Evolutionary conservation across 2,888 invertebrate genomes (phyloP).

Genomic region (Halictus ligatus): DNA sequence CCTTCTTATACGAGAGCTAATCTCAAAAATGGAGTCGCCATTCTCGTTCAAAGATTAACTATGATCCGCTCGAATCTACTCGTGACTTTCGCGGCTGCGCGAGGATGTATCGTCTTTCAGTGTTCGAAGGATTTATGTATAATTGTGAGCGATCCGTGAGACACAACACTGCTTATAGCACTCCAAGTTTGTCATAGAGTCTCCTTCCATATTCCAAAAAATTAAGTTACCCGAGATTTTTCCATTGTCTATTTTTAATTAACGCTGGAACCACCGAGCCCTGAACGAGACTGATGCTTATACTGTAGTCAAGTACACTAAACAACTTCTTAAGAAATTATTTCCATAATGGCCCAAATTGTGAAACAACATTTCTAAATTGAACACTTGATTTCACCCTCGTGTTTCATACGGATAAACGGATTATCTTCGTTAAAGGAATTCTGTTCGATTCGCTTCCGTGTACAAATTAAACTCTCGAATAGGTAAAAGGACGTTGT

Average conservation of each 20-base stretch:
- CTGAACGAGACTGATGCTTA: too few species aligned
- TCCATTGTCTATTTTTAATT: too few species aligned
- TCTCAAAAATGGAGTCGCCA: conserved; percentile 41
- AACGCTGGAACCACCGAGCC: too few species aligned
- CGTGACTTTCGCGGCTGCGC: background rate
- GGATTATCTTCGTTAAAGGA: background rate
- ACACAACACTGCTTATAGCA: too few species aligned
- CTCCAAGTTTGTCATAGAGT: too few species aligned
- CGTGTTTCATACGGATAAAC: background rate
- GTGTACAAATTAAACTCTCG: background rate
- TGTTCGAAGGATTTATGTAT: too few species aligned
- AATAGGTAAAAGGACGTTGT: background rate
- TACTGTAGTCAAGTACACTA: too few species aligned
- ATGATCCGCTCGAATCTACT: conserved; percentile 2
- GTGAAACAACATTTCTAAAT: background rate
- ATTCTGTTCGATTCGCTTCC: background rate
- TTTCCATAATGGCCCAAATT: background rate
- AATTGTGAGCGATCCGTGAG: too few species aligned
- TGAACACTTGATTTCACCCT: background rate
- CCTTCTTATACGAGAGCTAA: conserved; percentile 16
- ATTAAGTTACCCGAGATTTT: too few species aligned
- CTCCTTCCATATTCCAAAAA: too few species aligned
- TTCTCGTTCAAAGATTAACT: conserved; percentile 28
- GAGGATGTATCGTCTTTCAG: background rate
- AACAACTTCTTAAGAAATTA: background rate